Percentiles rank a stretch among this genome's conserved stretches.
phyloP scores from a whole-genome alignment of 2,113 vertebrate genomes.

The Pipra filicauda region DNA sequence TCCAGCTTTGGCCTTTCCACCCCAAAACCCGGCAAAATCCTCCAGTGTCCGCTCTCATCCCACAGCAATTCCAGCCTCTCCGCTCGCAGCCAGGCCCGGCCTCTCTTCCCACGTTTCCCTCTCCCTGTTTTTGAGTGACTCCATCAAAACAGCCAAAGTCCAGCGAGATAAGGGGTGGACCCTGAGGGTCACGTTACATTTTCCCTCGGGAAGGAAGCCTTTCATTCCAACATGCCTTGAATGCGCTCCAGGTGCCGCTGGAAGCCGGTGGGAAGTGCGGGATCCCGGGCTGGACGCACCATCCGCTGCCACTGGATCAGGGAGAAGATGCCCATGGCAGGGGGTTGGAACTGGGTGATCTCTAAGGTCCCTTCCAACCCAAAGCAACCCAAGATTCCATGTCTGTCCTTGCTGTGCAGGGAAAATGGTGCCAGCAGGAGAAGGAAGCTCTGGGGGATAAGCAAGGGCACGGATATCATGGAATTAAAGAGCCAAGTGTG shows the following conservation, averaged over 20 bases:
- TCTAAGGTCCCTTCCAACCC: neutral
- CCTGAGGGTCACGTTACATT: neutral
- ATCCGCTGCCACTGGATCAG: accelerated
- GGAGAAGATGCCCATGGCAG: neutral
- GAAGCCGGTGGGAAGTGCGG: accelerated
- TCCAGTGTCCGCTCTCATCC: accelerated
- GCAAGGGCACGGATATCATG: neutral
- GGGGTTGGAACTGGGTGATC: neutral
- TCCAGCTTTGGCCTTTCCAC: neutral
- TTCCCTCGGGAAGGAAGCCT: neutral
- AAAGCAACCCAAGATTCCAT: neutral
- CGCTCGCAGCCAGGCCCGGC: neutral
- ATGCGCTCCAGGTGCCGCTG: accelerated
- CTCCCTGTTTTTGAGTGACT: neutral
- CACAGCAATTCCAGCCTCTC: neutral
- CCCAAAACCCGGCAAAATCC: neutral
- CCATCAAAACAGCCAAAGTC: slow-evolving; percentile 23
- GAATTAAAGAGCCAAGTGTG: neutral
- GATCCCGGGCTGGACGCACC: neutral
- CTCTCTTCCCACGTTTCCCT: neutral
- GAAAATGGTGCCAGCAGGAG: accelerated
- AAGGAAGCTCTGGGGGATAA: neutral
- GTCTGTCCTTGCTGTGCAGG: neutral
- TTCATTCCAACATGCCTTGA: neutral
- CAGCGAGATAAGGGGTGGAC: neutral